Evolutionary conservation across 2,888 invertebrate species (phyloP), one percentile per base, ranked within the genome.

Genomic region (Lobophora halterata): DNA sequence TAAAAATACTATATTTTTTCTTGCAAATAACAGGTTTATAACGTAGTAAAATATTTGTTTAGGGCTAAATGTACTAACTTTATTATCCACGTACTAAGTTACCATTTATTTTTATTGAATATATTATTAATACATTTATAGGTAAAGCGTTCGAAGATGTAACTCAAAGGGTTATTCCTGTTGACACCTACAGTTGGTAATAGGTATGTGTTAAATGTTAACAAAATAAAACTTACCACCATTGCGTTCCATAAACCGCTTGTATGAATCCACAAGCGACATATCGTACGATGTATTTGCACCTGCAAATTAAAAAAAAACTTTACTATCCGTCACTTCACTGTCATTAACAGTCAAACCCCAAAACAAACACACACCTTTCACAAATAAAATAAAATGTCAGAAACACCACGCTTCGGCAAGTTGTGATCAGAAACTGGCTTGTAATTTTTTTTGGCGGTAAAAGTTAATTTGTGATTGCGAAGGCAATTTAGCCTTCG

Each of bases 261-360:
- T 70, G 54, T 88, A 88, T 0, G 87, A 86, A 51, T 88, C 86
- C 32, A 88, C 78, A 37, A 88, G 60, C 27, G 85, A 85, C 79
- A 83, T 82, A 48, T 75, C 69, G 65, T 57, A 58, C 9, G 50
- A 25, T 1, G 60, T 59, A 42, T 70, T 72, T 9, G 52, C 60
- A 52, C 68, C 66, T 77, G 65, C 14, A 61, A 65, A n/a, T 18
- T 38, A 47, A 38, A 51, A 25, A 51, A 37, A 42, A 7, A 31
- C 5, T 9, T 19, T 30, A 10, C 2, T 4, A 20, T 16, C 11
- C 13, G 20, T 18, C 20, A 44, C 8, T 17, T 11, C 5, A 23
- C 28, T 41, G 33, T 36, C 37, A 36, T 16, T 30, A 13, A 12
- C 27, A 40, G 17, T 18, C 3, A n/a, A 30, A 25, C 10, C 16